Base-by-base conservation (phyloP, 2,888 invertebrate genomes). In the Coleophora deauratella region DNA sequence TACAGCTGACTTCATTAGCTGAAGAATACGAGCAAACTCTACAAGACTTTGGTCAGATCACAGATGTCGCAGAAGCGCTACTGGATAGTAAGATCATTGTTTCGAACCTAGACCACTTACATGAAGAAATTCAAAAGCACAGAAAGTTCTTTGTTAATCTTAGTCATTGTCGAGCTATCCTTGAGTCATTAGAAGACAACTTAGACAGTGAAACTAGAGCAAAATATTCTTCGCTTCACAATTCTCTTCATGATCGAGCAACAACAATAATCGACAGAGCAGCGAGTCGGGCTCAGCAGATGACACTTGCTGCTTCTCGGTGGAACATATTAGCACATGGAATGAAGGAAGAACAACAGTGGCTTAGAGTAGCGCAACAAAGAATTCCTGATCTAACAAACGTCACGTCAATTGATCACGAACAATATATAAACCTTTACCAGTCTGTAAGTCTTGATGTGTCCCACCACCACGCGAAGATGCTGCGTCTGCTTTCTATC, bases 11-110 rank as follows among this genome's bases (percentile, higher is more conserved):
- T 21, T 89, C 92, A 0, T 73, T 96, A 39, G 91, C 93, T 1
- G 94, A 95, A 57, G 96, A 96, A 65, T 96, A 96, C 63, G 94
- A 94, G 61, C 93, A 95, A 71, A 95, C 95, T 0, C 77, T 96
- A 9, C 92, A 92, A 62, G 96, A 96, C 66, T 95, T 96, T 55
- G 90, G 91, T 9, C 93, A 95, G 64, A 95, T 96, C 27, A 93
- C 94, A 2, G 91, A 93, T 39, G 89, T 95, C 6, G 95, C 96
- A 0, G 94, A 95, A 67, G 91, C 91, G 33, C 75, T 95, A 31
- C 88, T 96, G 7, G 92, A 93, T 50, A 91, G 91, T 51, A 91
- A 92, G 34, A 91, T 95, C 28, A 89, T 90, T 7, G 93, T 94
- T 1, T 89, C 88, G 31, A 91, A 91, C 52, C 78, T 95, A 46